Conservation (phyloP, 1,140 invertebrate genomes). For the Macrosteles quadrilineatus region DNA sequence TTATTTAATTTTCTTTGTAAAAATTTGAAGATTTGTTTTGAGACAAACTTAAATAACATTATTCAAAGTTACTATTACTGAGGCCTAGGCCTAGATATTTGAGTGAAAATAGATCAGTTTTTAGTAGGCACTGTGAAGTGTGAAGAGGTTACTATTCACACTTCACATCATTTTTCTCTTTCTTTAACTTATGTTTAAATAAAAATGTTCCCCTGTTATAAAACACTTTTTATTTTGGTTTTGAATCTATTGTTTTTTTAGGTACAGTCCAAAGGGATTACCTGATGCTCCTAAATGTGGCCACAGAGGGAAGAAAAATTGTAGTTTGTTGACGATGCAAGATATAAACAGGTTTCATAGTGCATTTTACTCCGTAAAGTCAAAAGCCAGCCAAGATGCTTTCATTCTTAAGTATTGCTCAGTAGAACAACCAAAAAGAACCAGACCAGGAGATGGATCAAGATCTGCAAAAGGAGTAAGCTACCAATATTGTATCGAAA, state of each 20-base stretch:
- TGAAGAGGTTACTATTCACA: no score
- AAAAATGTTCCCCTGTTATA: no score
- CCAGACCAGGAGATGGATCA: not conserved
- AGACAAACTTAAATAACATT: no score
- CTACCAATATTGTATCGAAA: not conserved
- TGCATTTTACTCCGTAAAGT: not conserved
- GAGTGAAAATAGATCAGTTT: no score
- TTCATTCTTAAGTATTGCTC: constrained; percentile 25
- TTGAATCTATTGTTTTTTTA: not conserved
- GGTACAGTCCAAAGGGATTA: not conserved
- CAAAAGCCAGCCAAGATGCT: not conserved
- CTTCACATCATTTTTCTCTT: no score
- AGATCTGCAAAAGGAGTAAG: not conserved
- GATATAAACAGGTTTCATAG: not conserved
- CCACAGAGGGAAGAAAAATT: constrained; percentile 4
- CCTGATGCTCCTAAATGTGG: not conserved
- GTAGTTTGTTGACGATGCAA: not conserved
- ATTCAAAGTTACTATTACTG: no score
- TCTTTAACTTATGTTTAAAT: no score
- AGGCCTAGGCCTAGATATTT: no score
- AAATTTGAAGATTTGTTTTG: no score
- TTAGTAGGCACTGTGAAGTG: no score
- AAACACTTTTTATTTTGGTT: not conserved
- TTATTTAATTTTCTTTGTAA: no score
- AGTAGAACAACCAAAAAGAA: constrained; percentile 3